Conservation (phyloP, 2,888 invertebrate genomes). For the Lamellibrachia columna region DNA sequence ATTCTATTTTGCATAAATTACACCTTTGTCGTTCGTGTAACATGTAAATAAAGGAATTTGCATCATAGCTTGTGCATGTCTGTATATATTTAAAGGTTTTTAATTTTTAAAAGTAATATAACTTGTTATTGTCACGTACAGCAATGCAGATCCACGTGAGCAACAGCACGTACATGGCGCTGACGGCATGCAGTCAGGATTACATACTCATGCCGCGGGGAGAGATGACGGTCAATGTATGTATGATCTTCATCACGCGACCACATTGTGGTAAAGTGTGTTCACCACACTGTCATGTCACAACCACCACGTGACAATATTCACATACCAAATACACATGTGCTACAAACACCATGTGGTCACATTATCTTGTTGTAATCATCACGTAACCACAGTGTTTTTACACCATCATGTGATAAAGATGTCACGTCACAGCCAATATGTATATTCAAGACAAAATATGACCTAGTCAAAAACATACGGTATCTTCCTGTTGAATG, state of each 20-base stretch:
- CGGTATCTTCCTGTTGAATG: too few species aligned
- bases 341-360: too few species aligned
- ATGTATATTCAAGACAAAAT: too few species aligned
- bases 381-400: too few species aligned
- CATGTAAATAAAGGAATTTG: not conserved
- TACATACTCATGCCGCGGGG: constrained; percentile 38
- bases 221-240: constrained; percentile 42
- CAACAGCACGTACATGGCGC: constrained; percentile 32
- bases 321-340: too few species aligned
- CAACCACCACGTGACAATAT: too few species aligned
- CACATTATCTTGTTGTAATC: too few species aligned
- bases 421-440: too few species aligned
- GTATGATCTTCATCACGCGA: not conserved
- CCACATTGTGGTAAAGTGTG: not conserved
- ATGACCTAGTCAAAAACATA: too few species aligned
- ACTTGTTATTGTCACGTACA: constrained; percentile 24
- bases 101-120: not conserved
- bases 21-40: too few species aligned
- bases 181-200: constrained; percentile 28
- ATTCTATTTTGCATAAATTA: not conserved
- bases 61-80: not conserved
- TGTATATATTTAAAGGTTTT: not conserved
- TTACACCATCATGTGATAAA: too few species aligned
- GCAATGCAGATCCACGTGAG: constrained; percentile 43
- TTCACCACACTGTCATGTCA: not conserved